Percentiles rank a stretch among this genome's conserved stretches.
Conservation (phyloP, 2,113 vertebrate species). For the Indicator maculatus region DNA sequence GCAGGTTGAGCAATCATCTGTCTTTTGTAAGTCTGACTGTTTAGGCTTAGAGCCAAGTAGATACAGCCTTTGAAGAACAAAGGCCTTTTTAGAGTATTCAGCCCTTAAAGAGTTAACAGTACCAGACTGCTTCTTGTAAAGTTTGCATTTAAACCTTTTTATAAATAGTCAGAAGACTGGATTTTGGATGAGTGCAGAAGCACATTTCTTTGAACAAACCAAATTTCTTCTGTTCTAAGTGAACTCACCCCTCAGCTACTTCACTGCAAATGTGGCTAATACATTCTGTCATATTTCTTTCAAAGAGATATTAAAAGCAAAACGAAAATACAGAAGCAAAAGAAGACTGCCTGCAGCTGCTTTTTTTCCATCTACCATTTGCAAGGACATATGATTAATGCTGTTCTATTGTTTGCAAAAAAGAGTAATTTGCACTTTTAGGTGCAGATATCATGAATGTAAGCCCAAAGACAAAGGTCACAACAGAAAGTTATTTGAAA, state of each 20-base stretch:
- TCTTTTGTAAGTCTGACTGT: background rate
- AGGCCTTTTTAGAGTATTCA: background rate
- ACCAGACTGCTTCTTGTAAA: background rate
- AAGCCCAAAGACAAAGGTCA: background rate
- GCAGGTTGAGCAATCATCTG: background rate
- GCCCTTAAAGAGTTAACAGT: background rate
- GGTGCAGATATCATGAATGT: background rate
- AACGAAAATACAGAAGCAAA: background rate
- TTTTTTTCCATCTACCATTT: background rate
- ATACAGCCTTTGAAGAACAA: background rate
- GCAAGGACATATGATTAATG: background rate
- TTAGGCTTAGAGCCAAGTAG: background rate
- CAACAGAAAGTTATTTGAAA: background rate
- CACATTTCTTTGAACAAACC: background rate
- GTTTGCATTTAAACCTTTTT: background rate
- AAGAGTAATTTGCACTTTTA: background rate
- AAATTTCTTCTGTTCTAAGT: background rate
- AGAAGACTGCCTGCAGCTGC: background rate
- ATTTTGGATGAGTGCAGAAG: background rate
- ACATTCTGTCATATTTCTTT: background rate
- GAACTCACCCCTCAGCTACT: conserved; percentile 5
- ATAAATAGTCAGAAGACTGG: background rate
- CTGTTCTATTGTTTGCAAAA: background rate
- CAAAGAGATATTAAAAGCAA: conserved; percentile 12
- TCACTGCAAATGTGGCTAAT: background rate